Conservation (phyloP, 2,113 vertebrate species). For the Cyprinodon variegatus region DNA sequence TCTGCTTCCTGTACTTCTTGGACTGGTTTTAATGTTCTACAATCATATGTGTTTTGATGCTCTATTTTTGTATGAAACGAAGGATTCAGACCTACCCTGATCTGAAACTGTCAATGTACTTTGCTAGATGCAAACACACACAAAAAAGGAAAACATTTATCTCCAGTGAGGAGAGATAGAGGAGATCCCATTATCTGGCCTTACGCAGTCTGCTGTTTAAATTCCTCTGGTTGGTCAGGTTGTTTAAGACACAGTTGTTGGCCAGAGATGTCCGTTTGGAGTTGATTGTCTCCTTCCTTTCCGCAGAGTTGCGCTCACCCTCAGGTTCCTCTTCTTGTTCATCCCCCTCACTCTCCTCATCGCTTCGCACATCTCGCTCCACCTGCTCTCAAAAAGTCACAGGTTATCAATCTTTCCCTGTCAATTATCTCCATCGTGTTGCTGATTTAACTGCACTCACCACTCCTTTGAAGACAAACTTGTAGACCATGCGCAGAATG, state of each 20-base stretch:
- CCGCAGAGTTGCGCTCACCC: constrained; percentile 54
- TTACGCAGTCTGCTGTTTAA: constrained; percentile 75
- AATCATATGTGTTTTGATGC: constrained; percentile 31
- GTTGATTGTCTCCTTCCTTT: constrained; percentile 68
- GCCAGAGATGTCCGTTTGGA: constrained; percentile 69
- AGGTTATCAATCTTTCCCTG: not conserved
- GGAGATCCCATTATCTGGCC: constrained; percentile 73
- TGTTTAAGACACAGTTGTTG: constrained; percentile 77
- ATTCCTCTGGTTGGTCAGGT: constrained; percentile 77
- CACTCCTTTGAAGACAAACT: constrained; percentile 85
- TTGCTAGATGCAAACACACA: constrained; percentile 1
- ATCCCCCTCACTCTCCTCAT: constrained; percentile 87
- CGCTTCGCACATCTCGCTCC: constrained; percentile 90
- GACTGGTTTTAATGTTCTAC: constrained; percentile 12
- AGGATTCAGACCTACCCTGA: constrained; percentile 26
- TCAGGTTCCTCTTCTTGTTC: no score
- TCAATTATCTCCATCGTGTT: not conserved
- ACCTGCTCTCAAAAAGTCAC: constrained; percentile 73
- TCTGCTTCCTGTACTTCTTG: constrained; percentile 2
- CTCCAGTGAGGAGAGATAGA: not conserved
- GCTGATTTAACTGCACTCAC: constrained; percentile 66
- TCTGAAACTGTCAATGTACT: constrained; percentile 58
- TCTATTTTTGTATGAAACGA: constrained; percentile 11
- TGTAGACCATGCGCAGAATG: constrained; percentile 90
- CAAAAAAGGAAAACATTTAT: constrained; percentile 9